These are phyloP conservation scores for Megaustenia siamemsis DNA, from an alignment of 2,888 invertebrate species.

Conservation along the genomic window DNA sequence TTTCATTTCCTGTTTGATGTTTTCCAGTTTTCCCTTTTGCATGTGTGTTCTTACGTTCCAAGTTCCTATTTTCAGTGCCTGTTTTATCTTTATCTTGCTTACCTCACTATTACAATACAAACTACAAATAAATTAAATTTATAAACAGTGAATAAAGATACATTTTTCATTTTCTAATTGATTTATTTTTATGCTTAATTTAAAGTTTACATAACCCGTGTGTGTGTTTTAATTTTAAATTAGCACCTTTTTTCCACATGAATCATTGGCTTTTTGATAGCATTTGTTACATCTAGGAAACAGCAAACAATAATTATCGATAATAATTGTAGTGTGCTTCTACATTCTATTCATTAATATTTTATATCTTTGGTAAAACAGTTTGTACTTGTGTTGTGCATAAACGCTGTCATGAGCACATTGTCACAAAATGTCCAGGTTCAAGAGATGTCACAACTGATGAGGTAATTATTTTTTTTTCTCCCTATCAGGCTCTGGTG, in stretches of 20 bases:
- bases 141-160: no score
- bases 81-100: no score
- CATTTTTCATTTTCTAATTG: neutral
- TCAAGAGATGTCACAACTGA: slow-evolving; percentile 85
- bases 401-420: slow-evolving; percentile 97
- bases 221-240: no score
- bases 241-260: neutral
- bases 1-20: no score
- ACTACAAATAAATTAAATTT: no score
- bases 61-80: no score
- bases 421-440: slow-evolving; percentile 99
- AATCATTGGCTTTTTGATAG: no score
- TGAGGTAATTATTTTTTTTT: slow-evolving; percentile 75
- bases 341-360: neutral
- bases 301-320: neutral
- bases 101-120: no score
- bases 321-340: neutral
- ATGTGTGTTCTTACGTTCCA: no score
- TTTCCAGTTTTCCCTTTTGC: no score
- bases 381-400: slow-evolving; percentile 99
- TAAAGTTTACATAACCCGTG: neutral
- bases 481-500: neutral
- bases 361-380: slow-evolving; percentile 79
- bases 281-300: neutral
- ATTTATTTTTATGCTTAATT: neutral